Base-by-base conservation (phyloP, 1,140 invertebrate species). In the Leptoteleia sp. region DNA sequence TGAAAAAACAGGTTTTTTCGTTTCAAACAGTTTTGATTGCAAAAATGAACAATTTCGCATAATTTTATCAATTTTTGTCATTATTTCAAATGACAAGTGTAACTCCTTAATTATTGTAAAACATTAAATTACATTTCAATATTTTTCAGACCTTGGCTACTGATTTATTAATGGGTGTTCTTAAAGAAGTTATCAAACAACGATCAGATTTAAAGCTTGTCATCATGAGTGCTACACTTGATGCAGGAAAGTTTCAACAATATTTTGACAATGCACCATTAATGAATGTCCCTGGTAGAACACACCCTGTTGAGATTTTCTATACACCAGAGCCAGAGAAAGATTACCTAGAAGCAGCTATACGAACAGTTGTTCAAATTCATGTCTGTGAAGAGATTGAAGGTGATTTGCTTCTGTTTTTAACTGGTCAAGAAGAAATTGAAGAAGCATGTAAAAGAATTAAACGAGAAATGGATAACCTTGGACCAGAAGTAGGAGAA, bases 221-320 rank as follows among this genome's bases (percentile, higher is more conserved):
- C 77, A 96, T 99, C 83, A 99, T 99, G 98, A 99, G 97, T 83
- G 99, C 99, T 9, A 99, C 99, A 0, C 91, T 99, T n/a, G 99
- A 99, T 90, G 98, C 99, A 45, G 98, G 98, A 3, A 99, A 99
- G 88, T 99, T 99, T 90, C 97, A 99, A 89, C 95, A 96, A 85
- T 99, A 99, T 88, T 99, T 99, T 89, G 98, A 99, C 83, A 96
- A 98, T 88, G 98, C 98, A 9, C 99, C 99, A 0, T 89, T 99
- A 11, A 98, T 99, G 95, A 99, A 97, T 85, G 98, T 99, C 17
- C 99, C 99, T 6, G 98, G 98, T 35, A 90, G 97, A 85, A 98
- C 97, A 75, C 95, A 98, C 92, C 96, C 97, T 13, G 98, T 99
- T 1, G 98, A 99, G 90, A 99, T 99, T 72, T 99, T 99, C 88